A percentile compares a stretch with the other conserved stretches of the same genome.
These are phyloP conservation scores for Zygothrica quintamaculata DNA, from an alignment of 2,888 invertebrate species.

Conservation along the genomic window DNA sequence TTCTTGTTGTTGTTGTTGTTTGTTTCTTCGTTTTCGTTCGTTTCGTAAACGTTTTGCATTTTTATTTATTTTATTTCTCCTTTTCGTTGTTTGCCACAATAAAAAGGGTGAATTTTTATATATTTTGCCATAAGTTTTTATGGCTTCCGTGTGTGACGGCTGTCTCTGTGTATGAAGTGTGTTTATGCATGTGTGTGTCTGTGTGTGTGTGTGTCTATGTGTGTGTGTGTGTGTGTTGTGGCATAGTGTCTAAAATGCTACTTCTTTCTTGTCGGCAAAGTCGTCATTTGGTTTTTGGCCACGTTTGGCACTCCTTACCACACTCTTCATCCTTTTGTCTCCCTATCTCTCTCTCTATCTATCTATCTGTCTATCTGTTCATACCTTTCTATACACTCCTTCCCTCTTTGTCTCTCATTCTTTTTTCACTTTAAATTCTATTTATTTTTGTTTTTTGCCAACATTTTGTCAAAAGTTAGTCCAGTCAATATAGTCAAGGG, in stretches of 20 bases:
- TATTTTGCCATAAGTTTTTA: constrained; percentile 80
- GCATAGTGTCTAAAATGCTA: not conserved
- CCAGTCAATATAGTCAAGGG: constrained; percentile 59
- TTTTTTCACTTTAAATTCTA: constrained; percentile 22
- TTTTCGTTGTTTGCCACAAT: constrained; percentile 75
- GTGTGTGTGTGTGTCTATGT: constrained; percentile 6
- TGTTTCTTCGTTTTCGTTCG: constrained; percentile 2
- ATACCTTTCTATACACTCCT: too few relatives aligned
- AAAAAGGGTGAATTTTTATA: constrained; percentile 79
- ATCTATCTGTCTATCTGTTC: not conserved
- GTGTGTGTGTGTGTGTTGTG: constrained; percentile 5
- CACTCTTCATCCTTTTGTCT: too few relatives aligned
- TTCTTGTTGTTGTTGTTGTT: constrained; percentile 4
- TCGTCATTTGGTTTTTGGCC: constrained; percentile 35
- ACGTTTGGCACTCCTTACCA: too few relatives aligned
- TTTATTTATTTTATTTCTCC: constrained; percentile 66
- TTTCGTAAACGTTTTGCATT: constrained; percentile 72
- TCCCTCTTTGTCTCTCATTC: constrained; percentile 7
- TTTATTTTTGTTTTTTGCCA: constrained; percentile 25
- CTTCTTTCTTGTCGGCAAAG: constrained; percentile 1
- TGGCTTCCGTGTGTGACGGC: constrained; percentile 78
- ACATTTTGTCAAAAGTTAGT: constrained; percentile 77
- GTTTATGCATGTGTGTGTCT: not conserved
- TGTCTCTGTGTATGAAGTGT: too few relatives aligned
- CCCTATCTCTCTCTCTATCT: not conserved